Percentiles rank a stretch among this genome's conserved stretches.
Conservation (phyloP, 2,888 invertebrate genomes). For the Panorpa germanica region DNA sequence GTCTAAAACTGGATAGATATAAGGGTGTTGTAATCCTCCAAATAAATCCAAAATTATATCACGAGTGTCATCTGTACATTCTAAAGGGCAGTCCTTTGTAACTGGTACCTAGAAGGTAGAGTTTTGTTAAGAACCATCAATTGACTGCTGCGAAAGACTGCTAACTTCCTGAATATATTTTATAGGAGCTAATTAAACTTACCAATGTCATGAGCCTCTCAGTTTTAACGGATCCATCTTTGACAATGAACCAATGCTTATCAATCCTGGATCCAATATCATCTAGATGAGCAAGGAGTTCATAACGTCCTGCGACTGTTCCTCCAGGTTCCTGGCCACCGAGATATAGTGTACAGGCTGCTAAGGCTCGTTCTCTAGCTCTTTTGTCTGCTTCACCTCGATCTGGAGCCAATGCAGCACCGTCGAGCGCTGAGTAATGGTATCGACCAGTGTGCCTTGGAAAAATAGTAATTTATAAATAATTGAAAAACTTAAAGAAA, state of each 20-base stretch:
- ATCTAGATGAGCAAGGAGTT: constrained; percentile 57
- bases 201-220: constrained; percentile 23
- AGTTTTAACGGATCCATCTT: constrained; percentile 50
- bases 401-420: constrained; percentile 34
- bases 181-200: neutral
- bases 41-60: constrained; percentile 61
- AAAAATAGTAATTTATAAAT: constrained; percentile 9
- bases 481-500: constrained; percentile 16
- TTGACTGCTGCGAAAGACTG: neutral
- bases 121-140: neutral
- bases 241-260: constrained; percentile 83
- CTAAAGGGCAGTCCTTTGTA: constrained; percentile 43
- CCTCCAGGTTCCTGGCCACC: constrained; percentile 28
- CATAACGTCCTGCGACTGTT: constrained; percentile 49
- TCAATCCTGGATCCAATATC: constrained; percentile 68
- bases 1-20: constrained; percentile 78
- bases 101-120: constrained; percentile 29
- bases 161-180: neutral
- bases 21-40: constrained; percentile 76
- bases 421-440: constrained; percentile 47
- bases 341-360: constrained; percentile 42
- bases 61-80: constrained; percentile 42
- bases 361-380: constrained; percentile 42
- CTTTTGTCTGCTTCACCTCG: constrained; percentile 43
- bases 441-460: constrained; percentile 30